A percentile compares a stretch with the other conserved stretches of the same genome.
Conservation (phyloP, 2,888 invertebrate genomes). For the Ophioninae sp. region DNA sequence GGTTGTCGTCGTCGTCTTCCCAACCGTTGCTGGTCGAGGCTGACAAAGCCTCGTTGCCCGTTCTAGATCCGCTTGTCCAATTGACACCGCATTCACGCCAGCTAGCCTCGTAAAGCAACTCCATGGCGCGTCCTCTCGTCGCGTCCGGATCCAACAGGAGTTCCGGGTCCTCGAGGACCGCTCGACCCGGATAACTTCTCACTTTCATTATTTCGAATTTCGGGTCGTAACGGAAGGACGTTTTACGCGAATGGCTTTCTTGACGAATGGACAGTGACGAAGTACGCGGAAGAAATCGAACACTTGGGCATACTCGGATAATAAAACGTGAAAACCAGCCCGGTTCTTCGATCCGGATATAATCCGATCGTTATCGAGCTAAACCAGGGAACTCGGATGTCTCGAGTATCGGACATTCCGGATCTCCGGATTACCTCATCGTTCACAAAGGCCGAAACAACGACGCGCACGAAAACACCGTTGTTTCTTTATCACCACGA, state of each 20-base stretch:
- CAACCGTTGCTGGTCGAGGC: slow-evolving; percentile 19
- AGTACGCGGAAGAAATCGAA: neutral
- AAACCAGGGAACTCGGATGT: too few relatives aligned
- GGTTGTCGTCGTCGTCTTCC: slow-evolving; percentile 47
- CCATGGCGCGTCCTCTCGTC: slow-evolving; percentile 87
- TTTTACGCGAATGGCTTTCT: neutral
- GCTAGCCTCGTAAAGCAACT: slow-evolving; percentile 91
- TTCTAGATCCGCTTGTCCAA: slow-evolving; percentile 71
- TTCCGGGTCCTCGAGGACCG: slow-evolving; percentile 85
- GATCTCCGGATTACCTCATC: too few relatives aligned
- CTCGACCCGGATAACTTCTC: slow-evolving; percentile 92
- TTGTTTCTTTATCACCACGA: too few relatives aligned
- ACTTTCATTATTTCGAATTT: slow-evolving; percentile 86
- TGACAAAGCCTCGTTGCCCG: slow-evolving; percentile 44
- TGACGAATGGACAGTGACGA: neutral
- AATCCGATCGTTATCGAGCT: too few relatives aligned
- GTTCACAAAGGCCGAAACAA: too few relatives aligned
- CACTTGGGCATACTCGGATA: neutral
- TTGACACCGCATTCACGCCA: slow-evolving; percentile 86
- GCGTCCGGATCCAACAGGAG: slow-evolving; percentile 87
- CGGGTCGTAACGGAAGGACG: neutral
- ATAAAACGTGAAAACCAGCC: too few relatives aligned
- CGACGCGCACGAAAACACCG: too few relatives aligned
- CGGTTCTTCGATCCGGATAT: too few relatives aligned
- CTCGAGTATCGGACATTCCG: too few relatives aligned